Evolutionary conservation across 2,888 invertebrate genomes (phyloP), one percentile per base, ranked within the genome.

Genomic region (Tetranychus piercei): DNA sequence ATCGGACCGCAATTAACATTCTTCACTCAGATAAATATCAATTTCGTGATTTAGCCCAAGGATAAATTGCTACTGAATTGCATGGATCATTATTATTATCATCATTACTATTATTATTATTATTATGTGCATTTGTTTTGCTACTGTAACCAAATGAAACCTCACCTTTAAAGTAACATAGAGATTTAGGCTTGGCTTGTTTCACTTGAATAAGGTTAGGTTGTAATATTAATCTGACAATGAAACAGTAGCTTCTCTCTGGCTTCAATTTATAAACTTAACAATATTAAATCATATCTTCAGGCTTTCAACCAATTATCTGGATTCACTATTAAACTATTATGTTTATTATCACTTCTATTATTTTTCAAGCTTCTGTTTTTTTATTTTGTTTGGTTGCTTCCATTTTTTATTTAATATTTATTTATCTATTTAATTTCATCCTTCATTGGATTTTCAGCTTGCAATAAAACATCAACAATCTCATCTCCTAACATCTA

Each of bases 11-110:
- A 69, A 69, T 69, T 69, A 69, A 69, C 20, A 69, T 69, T 69
- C 69, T 69, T 69, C 69, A 4, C 69, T 20, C 22, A 69, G 69
- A 69, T 69, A 69, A 69, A 69, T 69, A 69, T 69, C 69, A 69
- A 69, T 69, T 69, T 69, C 69, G 69, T 69, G 69, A 69, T 69
- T 69, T 18, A 34, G 69, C 69, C 69, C 8, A 11, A 69, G 34
- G 69, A 9, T 55, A 55, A 55, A 55, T 55, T 55, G 55, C 55
- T 55, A 55, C 55, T 55, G 55, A 55, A 55, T 55, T 55, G 15
- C 11, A 55, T 55, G 55, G 55, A 55, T 55, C 55, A 55, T 55
- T 55, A 55, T 55, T 55, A 34, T 69, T 5, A 23, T 55, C 55
- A 55, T 55, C 15, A 55, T 55, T 55, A 34, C n/a, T 20, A 23